Evolutionary conservation across 2,888 invertebrate species (phyloP).

Genomic region (Parnassius apollo): DNA sequence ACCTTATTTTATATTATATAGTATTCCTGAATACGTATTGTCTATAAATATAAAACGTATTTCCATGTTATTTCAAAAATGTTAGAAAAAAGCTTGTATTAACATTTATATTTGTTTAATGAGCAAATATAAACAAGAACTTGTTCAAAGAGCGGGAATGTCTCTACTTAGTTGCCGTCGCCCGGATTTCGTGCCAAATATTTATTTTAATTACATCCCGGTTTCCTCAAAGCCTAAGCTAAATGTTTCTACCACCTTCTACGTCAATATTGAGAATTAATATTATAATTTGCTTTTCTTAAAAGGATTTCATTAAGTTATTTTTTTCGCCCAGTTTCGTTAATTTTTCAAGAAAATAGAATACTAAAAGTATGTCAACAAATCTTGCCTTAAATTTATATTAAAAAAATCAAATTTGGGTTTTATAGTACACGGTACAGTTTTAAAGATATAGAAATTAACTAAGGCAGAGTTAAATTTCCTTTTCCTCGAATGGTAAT

Average conservation of each 20-base stretch:
- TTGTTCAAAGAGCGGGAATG: constrained; percentile 77
- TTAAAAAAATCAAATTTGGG: background rate
- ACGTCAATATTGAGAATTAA: constrained; percentile 55
- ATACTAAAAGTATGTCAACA: background rate
- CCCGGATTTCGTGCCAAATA: constrained; percentile 78
- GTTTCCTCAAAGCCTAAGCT: constrained; percentile 64
- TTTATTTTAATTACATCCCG: constrained; percentile 78
- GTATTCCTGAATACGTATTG: too few species aligned
- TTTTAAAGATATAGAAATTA: background rate
- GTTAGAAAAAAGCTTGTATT: constrained; percentile 58
- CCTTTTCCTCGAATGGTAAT: constrained; percentile 12
- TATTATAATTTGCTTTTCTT: constrained; percentile 34
- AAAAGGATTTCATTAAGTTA: constrained; percentile 26
- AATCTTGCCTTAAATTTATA: background rate
- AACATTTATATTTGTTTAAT: constrained; percentile 75
- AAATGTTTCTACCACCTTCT: constrained; percentile 59
- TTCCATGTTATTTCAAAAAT: constrained; percentile 1
- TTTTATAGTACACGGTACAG: background rate
- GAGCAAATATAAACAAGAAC: constrained; percentile 78
- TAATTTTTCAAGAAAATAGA: too few species aligned
- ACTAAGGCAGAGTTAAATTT: constrained; percentile 3
- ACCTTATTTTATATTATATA: background rate
- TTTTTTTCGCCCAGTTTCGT: too few species aligned
- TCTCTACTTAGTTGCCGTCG: constrained; percentile 73
- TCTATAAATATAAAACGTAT: too few species aligned